phyloP scores from a whole-genome alignment of 2,113 vertebrate genomes.

The Apteryx owenii region DNA sequence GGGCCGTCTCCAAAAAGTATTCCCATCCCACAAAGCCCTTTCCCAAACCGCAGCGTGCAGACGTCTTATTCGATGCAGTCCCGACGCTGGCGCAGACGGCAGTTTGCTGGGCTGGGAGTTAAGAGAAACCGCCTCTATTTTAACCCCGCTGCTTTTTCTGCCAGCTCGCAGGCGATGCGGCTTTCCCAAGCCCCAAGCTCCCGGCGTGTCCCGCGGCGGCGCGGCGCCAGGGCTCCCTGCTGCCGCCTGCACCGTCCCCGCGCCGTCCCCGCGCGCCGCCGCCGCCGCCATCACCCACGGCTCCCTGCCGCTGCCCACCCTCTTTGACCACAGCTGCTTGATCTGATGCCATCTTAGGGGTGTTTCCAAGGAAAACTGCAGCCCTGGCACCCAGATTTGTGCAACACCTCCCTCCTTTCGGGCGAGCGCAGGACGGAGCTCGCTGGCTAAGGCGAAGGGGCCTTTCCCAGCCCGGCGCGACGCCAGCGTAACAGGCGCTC shows the following conservation, averaged over 20 bases:
- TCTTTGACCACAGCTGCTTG: not conserved
- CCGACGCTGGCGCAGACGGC: not conserved
- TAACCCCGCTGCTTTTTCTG: not conserved
- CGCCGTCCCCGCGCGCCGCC: not conserved
- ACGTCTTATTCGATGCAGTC: not conserved
- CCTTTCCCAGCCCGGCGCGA: not conserved
- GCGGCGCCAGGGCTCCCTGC: too few species aligned
- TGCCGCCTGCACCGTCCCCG: too few species aligned
- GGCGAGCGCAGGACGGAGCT: not conserved
- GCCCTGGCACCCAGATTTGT: not conserved
- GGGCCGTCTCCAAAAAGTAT: not conserved
- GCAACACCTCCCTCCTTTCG: not conserved
- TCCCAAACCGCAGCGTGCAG: rapidly evolving
- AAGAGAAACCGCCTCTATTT: not conserved
- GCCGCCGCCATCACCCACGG: not conserved
- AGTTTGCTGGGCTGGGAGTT: not conserved
- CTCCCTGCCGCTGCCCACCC: not conserved
- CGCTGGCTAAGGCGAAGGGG: not conserved
- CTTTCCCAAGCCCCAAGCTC: not conserved
- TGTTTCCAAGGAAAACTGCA: not conserved
- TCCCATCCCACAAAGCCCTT: not conserved
- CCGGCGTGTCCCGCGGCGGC: not conserved
- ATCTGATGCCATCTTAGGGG: not conserved
- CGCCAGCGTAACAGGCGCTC: rapidly evolving
- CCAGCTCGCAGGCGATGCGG: not conserved